Base-by-base conservation (phyloP, 1,140 invertebrate genomes). In the Philopotamus ludificatus region DNA sequence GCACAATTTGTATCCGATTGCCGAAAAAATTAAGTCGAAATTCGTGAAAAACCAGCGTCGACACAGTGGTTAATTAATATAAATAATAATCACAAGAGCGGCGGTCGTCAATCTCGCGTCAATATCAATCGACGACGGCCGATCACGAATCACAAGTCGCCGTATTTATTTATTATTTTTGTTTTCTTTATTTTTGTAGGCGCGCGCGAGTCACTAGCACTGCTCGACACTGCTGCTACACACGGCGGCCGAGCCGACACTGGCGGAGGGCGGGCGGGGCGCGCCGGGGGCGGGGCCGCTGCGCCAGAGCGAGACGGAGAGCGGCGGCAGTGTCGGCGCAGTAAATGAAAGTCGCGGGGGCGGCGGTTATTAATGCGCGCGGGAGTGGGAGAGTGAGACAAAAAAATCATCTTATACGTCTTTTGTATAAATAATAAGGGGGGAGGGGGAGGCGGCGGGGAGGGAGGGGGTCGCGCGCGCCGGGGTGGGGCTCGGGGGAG, bases 341-440 rank as follows among this genome's bases (percentile, higher is more conserved):
- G 62, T 54, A 45, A 53, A 4, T 7, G 44, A n/a, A 28, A 23
- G 54, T 3, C 4, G 50, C 15, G 65, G 28, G 64, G 58, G 65
- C 39, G 65, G 59, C 58, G 45, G 63, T 66, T 69, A 70, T 70
- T 70, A 70, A 63, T 62, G 67, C 53, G 61, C 42, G 60, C 20
- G 23, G 63, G 58, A 65, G 67, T 65, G 63, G 65, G 64, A 51
- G 64, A 70, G 68, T 70, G 68, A 70, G 68, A 70, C 68, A 70
- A 70, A 70, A 70, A 70, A 70, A 70, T 70, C 68, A 70, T 70
- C 68, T 70, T 64, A 50, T 59, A 63, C 68, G 64, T 70, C 68
- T 70, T 70, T 70, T 70, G 68, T 70, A 70, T 70, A 70, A 70
- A 66, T 70, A 70, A 70, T 70, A 64, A 66, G 68, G 16, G 42